phyloP scores from a whole-genome alignment of 2,888 invertebrate genomes.

The Seladonia tumulorum region DNA sequence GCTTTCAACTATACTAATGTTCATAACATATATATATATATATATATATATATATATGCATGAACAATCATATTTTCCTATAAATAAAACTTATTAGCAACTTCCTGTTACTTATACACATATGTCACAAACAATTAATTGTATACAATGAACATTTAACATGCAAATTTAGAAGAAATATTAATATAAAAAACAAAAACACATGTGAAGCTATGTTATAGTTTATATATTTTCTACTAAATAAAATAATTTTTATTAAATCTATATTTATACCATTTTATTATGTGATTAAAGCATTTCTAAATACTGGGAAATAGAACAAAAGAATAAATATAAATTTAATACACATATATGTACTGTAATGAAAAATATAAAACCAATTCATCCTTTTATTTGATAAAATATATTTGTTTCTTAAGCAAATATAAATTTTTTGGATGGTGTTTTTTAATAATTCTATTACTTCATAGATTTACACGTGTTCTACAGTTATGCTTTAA shows the following conservation, averaged over 20 bases:
- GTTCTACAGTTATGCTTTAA: not conserved
- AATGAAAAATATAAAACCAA: not conserved
- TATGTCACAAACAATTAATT: constrained; percentile 4
- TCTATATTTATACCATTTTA: not conserved
- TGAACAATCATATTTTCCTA: constrained; percentile 14
- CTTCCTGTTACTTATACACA: not conserved
- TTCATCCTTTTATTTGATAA: not conserved
- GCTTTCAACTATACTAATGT: constrained; percentile 11
- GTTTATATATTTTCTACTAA: not conserved
- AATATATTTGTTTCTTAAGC: not conserved
- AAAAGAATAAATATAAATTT: not conserved
- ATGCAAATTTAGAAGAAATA: constrained; percentile 11
- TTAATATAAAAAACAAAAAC: not conserved
- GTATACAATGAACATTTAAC: not conserved
- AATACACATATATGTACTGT: not conserved
- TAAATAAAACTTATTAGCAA: constrained; percentile 6
- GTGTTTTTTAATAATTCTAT: not conserved
- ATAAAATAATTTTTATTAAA: not conserved
- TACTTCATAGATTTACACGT: not conserved
- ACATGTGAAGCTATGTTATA: not conserved
- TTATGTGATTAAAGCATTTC: not conserved
- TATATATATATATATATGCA: constrained; percentile 9
- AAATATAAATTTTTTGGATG: not conserved
- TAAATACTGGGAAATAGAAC: not conserved
- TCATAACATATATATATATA: constrained; percentile 9